Evolutionary conservation across 2,888 invertebrate genomes (phyloP), one percentile per base, ranked within the genome.

Genomic region (Epistrophe eligans): DNA sequence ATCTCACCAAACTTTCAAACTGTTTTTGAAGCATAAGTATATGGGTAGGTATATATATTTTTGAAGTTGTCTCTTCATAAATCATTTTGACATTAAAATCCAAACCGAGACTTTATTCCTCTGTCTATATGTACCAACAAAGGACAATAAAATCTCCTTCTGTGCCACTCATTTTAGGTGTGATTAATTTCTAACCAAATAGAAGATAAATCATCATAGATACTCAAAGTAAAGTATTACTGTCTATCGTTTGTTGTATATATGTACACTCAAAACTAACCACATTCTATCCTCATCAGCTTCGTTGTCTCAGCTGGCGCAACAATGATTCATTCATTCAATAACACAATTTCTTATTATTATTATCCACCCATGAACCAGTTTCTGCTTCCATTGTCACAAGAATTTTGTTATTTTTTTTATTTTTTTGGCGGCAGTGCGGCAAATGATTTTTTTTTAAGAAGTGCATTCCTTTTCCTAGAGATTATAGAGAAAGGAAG

Each of bases 301-400:
- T 19, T n/a, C 48, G 24, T 24, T 35, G 17, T 24, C 48, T 13
- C 48, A 66, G 66, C 66, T 66, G 48, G 66, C 66, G 32, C 43
- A 62, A 48, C 35, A 77, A 77, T 55, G 50, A 24, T 70, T 60
- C 50, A 32, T 57, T 2, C n/a, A 2, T 24, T 45, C 64, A 76
- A 76, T 73, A 64, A 84, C 52, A 84, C 72, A 84, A 73, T 67
- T 66, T 80, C 80, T 85, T 50, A 77, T 81, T 85, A 85, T 77
- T 50, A 81, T 81, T 85, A 85, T 77, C 67, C 60, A 64, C 52
- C 74, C 82, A 79, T 85, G 81, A 82, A 79, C 85, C 57, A 85
- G 79, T 71, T 82, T 67, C 48, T n/a, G 45, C 38, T 28, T 43
- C 55, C 50, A 77, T 77, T 77, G 48, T 84, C 32, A 9, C n/a